Percentiles rank a stretch among this genome's conserved stretches.
These are phyloP conservation scores for Aphaenogaster rudis DNA, from an alignment of 1,140 invertebrate species.

Conservation along the genomic window DNA sequence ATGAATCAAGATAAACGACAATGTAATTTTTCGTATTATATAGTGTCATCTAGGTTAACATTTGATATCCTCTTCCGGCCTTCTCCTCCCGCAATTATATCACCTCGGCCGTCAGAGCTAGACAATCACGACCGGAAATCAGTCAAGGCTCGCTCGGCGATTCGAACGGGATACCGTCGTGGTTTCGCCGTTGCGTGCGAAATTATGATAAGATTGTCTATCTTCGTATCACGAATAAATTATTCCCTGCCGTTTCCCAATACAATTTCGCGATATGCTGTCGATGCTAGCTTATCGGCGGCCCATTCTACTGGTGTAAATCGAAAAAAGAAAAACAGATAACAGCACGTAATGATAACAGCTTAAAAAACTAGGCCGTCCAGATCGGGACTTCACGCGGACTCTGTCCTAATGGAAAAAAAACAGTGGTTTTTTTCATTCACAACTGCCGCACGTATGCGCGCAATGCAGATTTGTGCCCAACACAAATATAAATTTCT, in stretches of 20 bases:
- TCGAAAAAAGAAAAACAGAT: conserved; percentile 5
- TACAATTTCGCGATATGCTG: neutral
- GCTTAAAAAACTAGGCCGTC: conserved; percentile 2
- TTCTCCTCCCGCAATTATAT: neutral
- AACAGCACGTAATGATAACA: conserved; percentile 20
- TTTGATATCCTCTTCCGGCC: conserved; percentile 2
- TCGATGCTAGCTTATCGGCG: neutral
- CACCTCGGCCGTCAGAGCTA: conserved; percentile 23
- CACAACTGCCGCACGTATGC: neutral
- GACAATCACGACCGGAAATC: conserved; percentile 43
- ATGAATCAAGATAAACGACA: neutral
- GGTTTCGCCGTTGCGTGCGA: conserved; percentile 54
- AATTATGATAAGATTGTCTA: conserved; percentile 62
- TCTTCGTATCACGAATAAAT: conserved; percentile 15
- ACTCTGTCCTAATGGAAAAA: neutral
- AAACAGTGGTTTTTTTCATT: neutral
- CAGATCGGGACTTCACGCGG: neutral
- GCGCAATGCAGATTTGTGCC: neutral
- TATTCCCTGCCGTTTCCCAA: conserved; percentile 10
- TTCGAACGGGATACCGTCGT: conserved; percentile 41
- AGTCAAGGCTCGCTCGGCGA: conserved; percentile 41
- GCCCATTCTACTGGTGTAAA: neutral
- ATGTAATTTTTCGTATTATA: conserved; percentile 5
- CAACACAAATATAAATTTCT: conserved; percentile 5
- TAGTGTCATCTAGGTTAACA: neutral